phyloP scores from a whole-genome alignment of 1,140 invertebrate species.

The Procambarus clarkii region DNA sequence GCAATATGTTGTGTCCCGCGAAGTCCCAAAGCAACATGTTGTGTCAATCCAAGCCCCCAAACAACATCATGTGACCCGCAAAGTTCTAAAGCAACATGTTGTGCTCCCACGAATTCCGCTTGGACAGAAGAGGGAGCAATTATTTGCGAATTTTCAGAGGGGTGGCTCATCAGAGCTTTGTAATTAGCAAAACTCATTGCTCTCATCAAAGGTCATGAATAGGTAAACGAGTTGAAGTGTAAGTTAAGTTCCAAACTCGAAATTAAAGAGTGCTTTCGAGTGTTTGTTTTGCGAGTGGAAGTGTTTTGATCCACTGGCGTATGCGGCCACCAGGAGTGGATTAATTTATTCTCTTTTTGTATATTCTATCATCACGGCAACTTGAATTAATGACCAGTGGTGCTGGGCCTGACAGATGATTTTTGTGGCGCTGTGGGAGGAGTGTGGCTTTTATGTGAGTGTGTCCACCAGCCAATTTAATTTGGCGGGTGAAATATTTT shows the following conservation, averaged over 20 bases:
- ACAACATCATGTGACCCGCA: too few relatives aligned
- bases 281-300: too few relatives aligned
- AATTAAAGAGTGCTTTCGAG: background rate
- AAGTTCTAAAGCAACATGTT: too few relatives aligned
- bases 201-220: background rate
- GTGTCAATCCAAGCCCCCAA: too few relatives aligned
- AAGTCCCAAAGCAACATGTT: too few relatives aligned
- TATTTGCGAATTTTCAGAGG: background rate
- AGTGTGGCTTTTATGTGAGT: background rate
- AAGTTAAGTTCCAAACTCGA: background rate
- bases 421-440: background rate
- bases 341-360: constrained; percentile 1
- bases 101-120: too few relatives aligned
- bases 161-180: background rate
- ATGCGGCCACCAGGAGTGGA: background rate
- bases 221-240: background rate
- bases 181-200: background rate
- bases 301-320: background rate
- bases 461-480: background rate
- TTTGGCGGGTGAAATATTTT: background rate
- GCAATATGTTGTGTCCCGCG: too few relatives aligned
- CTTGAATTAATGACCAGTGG: constrained; percentile 5
- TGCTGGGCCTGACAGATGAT: background rate
- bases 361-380: background rate
- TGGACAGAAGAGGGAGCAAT: background rate